A percentile compares a stretch with the other conserved stretches of the same genome.
These are phyloP conservation scores for Cryptomyrus ogoouensis DNA, from an alignment of 2,113 vertebrate genomes.

Conservation along the genomic window DNA sequence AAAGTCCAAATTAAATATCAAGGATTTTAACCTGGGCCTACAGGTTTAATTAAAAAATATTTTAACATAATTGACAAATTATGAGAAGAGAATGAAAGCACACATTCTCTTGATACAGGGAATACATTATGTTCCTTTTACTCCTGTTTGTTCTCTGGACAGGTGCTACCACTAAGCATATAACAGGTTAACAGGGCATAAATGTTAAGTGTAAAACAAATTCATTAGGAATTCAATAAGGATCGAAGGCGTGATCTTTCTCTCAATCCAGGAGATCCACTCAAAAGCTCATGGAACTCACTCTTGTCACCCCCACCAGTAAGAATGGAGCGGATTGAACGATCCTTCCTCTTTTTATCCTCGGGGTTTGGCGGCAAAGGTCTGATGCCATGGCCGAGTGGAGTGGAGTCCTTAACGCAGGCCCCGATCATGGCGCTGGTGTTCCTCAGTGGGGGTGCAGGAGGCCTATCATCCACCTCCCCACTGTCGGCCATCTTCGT, in stretches of 20 bases:
- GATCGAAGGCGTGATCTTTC: not conserved
- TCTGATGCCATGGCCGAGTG: conserved; percentile 87
- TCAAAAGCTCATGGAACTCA: conserved; percentile 48
- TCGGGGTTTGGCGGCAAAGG: conserved; percentile 91
- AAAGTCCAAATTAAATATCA: not conserved
- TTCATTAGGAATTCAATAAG: not conserved
- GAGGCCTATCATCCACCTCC: conserved; percentile 88
- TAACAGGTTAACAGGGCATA: not conserved
- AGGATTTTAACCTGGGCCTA: not conserved
- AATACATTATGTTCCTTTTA: not conserved
- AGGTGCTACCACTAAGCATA: not conserved
- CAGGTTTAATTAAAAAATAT: not conserved
- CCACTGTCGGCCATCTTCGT: conserved; percentile 91
- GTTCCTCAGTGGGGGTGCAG: conserved; percentile 92
- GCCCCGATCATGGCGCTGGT: conserved; percentile 92
- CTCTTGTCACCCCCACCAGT: conserved; percentile 85
- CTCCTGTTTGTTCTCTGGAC: not conserved
- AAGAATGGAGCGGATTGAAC: conserved; percentile 84
- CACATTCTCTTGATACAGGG: not conserved
- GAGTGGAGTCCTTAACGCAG: conserved; percentile 72
- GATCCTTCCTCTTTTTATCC: conserved; percentile 88
- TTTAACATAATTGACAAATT: not conserved
- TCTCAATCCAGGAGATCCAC: not conserved
- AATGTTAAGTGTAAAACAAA: not conserved
- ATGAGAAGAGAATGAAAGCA: not conserved